Evolutionary conservation across 2,113 vertebrate genomes (phyloP), one percentile per base, ranked within the genome.

Genomic region (Sigmodon hispidus): DNA sequence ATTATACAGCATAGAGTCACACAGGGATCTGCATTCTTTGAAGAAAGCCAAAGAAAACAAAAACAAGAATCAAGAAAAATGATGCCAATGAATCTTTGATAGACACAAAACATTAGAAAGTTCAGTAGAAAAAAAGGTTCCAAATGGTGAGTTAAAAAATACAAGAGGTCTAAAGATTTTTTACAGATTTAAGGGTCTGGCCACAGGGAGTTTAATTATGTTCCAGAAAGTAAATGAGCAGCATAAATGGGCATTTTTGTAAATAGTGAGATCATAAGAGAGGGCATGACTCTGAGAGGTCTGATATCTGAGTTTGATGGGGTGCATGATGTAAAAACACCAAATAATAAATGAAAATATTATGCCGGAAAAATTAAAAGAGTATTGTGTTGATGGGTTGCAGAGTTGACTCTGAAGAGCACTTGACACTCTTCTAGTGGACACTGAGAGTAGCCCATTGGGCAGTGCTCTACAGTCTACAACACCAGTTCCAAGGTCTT

Each of bases 1-100:
- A 55, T 13, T 76, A 50, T n/a, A 45, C 0, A 31, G 9, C 24
- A 77, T 19, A 76, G 21, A 77, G 16, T 48, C 45, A 67, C 9
- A 40, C 0, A 83, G n/a, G 63, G 34, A 2, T 89, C 2, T 43
- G n/a, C 85, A 22, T 65, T 91, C 59, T 92, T 26, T 85, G 16
- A 36, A 57, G 67, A 94, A 91, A 86, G n/a, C 8, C n/a, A 84
- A 70, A 12, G 8, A 84, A 81, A 89, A 84, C 48, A 4, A 80
- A 85, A 94, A 43, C 12, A 91, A 94, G 22, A 70, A n/a, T 26
- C 31, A 77, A 90, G 29, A 94, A 83, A 48, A 89, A 90, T 65
- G 80, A 34, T 52, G 67, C 34, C 43, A 70, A 15, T 80, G 43
- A 83, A 19, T 4, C 80, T 70, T 48, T 59, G 40, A 80, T 31